Base-by-base conservation (phyloP, 2,888 invertebrate genomes). In the Glyphotaelius pellucidus region DNA sequence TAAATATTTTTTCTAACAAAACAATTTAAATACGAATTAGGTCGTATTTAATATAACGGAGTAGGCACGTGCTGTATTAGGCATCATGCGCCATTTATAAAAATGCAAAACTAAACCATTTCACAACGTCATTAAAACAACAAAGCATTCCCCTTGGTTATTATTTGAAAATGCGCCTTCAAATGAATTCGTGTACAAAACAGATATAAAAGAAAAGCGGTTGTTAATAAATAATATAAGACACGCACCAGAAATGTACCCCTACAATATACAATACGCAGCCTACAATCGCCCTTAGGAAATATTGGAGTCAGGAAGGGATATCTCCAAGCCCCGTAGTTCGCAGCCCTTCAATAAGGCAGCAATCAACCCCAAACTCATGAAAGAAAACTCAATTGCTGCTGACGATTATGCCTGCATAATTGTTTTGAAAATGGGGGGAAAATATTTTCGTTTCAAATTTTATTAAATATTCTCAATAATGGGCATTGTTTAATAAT, bases 171-270 rank as follows among this genome's bases (percentile, higher is more conserved):
- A 92, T 92, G 87, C 92, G 91, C 80, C 88, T 91, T 85, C 91
- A 93, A 93, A 93, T 93, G 91, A 93, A 93, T 93, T 93, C 93
- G 93, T 93, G 92, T 92, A 93, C 92, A 90, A 90, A 93, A 92
- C 91, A 93, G 92, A 93, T 92, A 93, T 92, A 90, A 92, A 91
- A 93, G 92, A 93, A 92, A 93, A 92, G 79, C 92, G 92, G 92
- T 92, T 91, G 90, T 90, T 93, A 93, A 93, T 92, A 92, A 93
- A 93, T 93, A 93, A 93, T 93, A 92, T 91, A 88, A 91, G 89
- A 90, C 93, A 93, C 93, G 92, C 92, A 92, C 92, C 85, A 85
- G 35, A 47, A 38, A 81, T 91, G 79, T 87, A 91, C 52, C 83
- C 52, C 35, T 12, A 83, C 35, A 32, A 35, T 67, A 67, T 25